Evolutionary conservation across 2,797 vertebrate genomes (phyloP).

Genomic region (Acanthis flammea): DNA sequence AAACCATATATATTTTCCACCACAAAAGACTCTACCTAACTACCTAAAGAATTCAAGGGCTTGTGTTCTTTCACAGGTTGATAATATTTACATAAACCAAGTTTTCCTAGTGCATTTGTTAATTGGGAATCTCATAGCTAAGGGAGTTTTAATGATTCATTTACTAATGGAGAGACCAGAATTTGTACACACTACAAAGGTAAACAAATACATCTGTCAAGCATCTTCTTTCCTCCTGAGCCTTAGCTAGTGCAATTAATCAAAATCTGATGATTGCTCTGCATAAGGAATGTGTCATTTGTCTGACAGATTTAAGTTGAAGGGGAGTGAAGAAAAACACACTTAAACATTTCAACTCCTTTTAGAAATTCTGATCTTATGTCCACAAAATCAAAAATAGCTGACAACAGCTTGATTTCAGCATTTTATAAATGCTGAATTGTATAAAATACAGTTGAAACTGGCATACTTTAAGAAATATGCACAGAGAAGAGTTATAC

Average conservation of each 20-base stretch:
- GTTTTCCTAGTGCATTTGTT: not conserved
- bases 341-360: not conserved
- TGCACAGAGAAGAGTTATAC: accelerated
- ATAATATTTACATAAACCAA: not conserved
- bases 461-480: not conserved
- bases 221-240: not conserved
- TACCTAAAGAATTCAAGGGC: not conserved
- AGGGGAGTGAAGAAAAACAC: not conserved
- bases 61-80: not conserved
- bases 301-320: not conserved
- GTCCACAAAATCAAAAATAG: not conserved
- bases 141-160: not conserved
- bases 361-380: not conserved
- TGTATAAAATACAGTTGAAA: not conserved
- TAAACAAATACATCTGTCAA: slow-evolving; percentile 36
- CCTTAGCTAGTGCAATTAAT: not conserved
- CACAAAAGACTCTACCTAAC: not conserved
- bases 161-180: not conserved
- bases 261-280: not conserved
- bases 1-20: not conserved
- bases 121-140: not conserved
- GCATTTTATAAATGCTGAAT: not conserved
- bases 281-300: not conserved
- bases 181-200: not conserved
- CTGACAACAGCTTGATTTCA: not conserved